Conservation (phyloP, 2,797 vertebrate species). For the Mionectes olivaceus region DNA sequence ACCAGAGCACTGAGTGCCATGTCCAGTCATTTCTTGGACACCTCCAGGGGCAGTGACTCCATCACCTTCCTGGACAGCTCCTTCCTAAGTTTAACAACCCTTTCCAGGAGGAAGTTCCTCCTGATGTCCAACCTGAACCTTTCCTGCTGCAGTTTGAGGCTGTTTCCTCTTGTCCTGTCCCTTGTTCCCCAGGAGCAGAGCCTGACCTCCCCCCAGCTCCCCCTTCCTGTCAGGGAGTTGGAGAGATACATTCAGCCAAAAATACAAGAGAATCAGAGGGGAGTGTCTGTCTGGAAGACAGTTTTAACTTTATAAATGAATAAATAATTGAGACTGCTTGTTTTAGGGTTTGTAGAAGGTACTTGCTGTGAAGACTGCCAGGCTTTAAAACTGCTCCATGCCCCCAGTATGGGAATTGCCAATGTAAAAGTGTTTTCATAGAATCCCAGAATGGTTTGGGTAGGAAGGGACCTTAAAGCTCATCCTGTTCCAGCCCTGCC, state of each 20-base stretch:
- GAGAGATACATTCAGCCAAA: neutral
- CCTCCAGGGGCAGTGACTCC: neutral
- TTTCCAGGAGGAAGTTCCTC: neutral
- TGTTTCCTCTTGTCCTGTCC: neutral
- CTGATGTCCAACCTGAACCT: neutral
- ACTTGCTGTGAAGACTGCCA: neutral
- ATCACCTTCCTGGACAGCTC: neutral
- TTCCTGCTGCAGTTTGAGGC: neutral
- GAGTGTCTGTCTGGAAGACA: neutral
- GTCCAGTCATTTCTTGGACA: neutral
- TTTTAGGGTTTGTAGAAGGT: neutral
- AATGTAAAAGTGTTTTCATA: neutral
- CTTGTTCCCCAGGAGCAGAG: neutral
- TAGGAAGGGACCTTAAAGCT: neutral
- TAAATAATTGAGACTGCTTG: neutral
- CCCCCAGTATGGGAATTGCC: neutral
- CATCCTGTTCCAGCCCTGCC: neutral
- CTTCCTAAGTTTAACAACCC: neutral
- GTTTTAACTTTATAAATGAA: neutral
- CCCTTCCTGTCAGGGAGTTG: neutral
- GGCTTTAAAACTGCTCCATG: neutral
- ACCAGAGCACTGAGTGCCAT: neutral
- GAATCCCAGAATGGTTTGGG: neutral
- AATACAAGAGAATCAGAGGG: neutral
- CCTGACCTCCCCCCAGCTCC: fast-evolving